Percentiles rank a stretch among this genome's conserved stretches.
Evolutionary conservation across 2,797 vertebrate genomes (phyloP).

Genomic region (Trachops cirrhosus): DNA sequence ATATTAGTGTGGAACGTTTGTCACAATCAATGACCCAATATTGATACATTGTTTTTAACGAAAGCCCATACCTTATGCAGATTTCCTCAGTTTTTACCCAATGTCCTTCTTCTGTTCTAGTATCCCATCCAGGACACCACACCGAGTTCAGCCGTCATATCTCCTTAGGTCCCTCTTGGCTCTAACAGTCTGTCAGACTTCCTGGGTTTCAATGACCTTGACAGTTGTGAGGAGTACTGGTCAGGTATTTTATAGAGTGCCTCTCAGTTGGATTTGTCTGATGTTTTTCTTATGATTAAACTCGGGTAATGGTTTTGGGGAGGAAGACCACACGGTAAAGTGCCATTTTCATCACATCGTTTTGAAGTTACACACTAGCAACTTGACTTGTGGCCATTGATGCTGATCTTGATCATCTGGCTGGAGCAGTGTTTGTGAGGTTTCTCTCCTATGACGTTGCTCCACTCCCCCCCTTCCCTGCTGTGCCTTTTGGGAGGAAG

Average conservation of each 20-base stretch:
- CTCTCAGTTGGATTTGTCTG: background rate
- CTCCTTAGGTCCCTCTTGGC: constrained; percentile 14
- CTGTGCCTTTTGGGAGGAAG: background rate
- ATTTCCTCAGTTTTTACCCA: constrained; percentile 10
- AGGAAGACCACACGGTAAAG: background rate
- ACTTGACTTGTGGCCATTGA: background rate
- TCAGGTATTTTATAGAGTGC: background rate
- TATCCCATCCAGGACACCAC: background rate
- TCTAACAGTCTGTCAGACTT: background rate
- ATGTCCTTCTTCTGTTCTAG: background rate
- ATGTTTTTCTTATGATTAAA: constrained; percentile 8
- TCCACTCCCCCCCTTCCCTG: background rate
- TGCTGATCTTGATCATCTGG: background rate
- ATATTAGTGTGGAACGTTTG: background rate
- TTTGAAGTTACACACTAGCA: background rate
- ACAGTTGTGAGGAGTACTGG: background rate
- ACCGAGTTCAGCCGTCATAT: background rate
- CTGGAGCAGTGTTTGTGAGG: background rate
- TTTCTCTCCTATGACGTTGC: background rate
- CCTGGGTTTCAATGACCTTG: background rate
- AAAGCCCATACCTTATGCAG: background rate
- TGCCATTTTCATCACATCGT: background rate
- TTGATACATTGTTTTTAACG: background rate
- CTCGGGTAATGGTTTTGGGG: background rate
- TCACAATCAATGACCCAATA: constrained; percentile 23